Percentiles rank a stretch among this genome's conserved stretches.
Evolutionary conservation across 2,888 invertebrate species (phyloP).

Genomic region (Elmis aenea): DNA sequence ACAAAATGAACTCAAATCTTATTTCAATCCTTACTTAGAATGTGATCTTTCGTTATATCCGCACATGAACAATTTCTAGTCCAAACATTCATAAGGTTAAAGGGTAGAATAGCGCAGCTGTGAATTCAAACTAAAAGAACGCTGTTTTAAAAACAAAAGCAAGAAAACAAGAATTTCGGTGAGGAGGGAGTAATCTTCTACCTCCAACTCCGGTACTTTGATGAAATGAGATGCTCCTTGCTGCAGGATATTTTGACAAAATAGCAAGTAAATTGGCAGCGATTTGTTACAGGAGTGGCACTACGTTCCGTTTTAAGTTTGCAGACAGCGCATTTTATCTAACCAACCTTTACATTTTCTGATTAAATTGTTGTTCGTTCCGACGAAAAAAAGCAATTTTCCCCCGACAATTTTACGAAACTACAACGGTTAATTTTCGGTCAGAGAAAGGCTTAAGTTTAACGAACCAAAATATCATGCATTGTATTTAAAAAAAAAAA

Average conservation of each 20-base stretch:
- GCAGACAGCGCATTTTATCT: conserved; percentile 10
- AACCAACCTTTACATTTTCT: conserved; percentile 12
- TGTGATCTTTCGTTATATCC: conserved; percentile 18
- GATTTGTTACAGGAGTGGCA: conserved; percentile 20
- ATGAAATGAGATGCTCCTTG: conserved; percentile 25
- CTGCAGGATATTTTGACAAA: conserved; percentile 24
- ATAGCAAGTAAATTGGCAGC: conserved; percentile 24
- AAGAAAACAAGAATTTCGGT: conserved; percentile 30
- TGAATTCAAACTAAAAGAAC: conserved; percentile 27
- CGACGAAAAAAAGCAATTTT: conserved; percentile 2
- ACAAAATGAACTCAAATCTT: conserved; percentile 33
- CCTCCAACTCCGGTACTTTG: conserved; percentile 28
- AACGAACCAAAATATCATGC: conserved; percentile 5
- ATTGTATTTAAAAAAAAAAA: conserved; percentile 3
- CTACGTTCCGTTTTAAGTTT: conserved; percentile 16
- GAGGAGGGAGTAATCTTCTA: conserved; percentile 26
- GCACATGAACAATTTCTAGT: too few species aligned
- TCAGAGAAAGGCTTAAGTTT: conserved; percentile 5
- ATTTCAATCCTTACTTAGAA: conserved; percentile 25
- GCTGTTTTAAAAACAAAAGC: conserved; percentile 35
- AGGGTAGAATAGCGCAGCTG: conserved; percentile 27
- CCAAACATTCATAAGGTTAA: conserved; percentile 16
- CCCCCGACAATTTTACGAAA: too few species aligned
- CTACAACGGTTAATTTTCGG: too few species aligned
- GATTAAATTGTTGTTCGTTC: neutral